A percentile compares a stretch with the other conserved stretches of the same genome.
Conservation (phyloP, 2,888 invertebrate species). For the Seira ritae region DNA sequence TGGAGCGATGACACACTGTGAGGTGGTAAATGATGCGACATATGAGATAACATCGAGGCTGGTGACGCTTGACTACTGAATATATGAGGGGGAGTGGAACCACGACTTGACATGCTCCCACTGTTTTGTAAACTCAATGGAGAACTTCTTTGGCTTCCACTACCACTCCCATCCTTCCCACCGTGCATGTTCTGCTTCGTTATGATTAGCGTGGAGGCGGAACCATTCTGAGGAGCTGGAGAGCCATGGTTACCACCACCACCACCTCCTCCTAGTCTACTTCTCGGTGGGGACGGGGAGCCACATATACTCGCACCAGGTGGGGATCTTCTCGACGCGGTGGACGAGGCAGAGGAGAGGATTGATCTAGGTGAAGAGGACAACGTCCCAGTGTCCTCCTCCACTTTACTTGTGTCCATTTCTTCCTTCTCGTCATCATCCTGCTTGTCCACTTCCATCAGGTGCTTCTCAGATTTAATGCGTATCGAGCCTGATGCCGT, state of each 20-base stretch:
- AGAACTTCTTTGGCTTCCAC: conserved; percentile 60
- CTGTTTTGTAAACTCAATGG: conserved; percentile 58
- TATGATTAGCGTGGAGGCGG: conserved; percentile 67
- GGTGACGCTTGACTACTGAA: conserved; percentile 54
- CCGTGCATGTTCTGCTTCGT: conserved; percentile 66
- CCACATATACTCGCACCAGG: conserved; percentile 47
- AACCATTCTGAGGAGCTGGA: conserved; percentile 55
- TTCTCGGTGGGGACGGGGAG: conserved; percentile 54
- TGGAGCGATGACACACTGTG: conserved; percentile 50
- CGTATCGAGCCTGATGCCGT: conserved; percentile 54
- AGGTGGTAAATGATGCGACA: conserved; percentile 60
- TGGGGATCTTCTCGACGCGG: conserved; percentile 55
- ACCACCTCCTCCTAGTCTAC: conserved; percentile 38
- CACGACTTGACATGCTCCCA: conserved; percentile 49
- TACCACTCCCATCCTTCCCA: conserved; percentile 45
- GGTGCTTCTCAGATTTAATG: conserved; percentile 64
- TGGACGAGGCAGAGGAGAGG: conserved; percentile 66
- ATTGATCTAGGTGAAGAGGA: conserved; percentile 62
- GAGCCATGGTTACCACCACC: conserved; percentile 26
- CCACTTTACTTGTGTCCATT: conserved; percentile 65
- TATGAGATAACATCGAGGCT: conserved; percentile 64
- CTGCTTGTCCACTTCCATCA: conserved; percentile 55
- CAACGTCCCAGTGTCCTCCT: conserved; percentile 48
- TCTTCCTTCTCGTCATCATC: conserved; percentile 60
- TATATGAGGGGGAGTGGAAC: conserved; percentile 63